phyloP scores from a whole-genome alignment of 1,140 invertebrate species.

The Nasonia longicornis region DNA sequence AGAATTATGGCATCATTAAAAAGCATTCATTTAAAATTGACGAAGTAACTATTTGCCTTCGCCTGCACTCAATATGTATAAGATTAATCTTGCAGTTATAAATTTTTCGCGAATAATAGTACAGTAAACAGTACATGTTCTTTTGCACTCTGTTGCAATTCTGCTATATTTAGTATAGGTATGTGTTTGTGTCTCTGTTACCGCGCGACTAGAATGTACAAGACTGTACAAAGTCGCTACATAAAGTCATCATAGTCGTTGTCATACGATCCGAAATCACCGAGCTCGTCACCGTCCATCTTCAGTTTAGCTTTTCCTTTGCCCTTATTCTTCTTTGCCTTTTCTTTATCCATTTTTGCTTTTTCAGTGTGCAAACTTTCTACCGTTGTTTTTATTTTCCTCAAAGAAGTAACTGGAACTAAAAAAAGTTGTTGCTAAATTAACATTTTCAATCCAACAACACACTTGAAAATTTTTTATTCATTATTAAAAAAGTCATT shows the following conservation, averaged over 20 bases:
- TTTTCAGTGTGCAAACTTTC: constrained; percentile 87
- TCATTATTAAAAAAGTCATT: not conserved
- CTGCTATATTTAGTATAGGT: constrained; percentile 50
- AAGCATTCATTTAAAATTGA: not conserved
- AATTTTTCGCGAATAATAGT: constrained; percentile 23
- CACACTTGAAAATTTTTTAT: too few relatives aligned
- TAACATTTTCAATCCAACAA: constrained; percentile 43
- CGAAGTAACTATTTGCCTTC: not conserved
- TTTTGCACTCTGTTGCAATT: constrained; percentile 7
- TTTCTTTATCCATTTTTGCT: constrained; percentile 83
- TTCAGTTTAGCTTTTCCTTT: constrained; percentile 84
- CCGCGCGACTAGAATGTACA: constrained; percentile 64
- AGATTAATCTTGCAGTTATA: constrained; percentile 19
- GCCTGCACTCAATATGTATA: constrained; percentile 14
- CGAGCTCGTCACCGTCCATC: constrained; percentile 77
- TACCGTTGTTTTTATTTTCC: constrained; percentile 83
- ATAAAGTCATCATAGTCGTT: constrained; percentile 78
- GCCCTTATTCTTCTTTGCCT: constrained; percentile 77
- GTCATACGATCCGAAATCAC: constrained; percentile 65
- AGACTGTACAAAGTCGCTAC: constrained; percentile 69
- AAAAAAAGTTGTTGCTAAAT: constrained; percentile 46
- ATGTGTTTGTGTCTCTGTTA: constrained; percentile 47
- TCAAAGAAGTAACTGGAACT: constrained; percentile 81
- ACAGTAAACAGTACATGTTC: constrained; percentile 11
- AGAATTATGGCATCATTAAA: constrained; percentile 33